A percentile compares a stretch with the other conserved stretches of the same genome.
phyloP scores from a whole-genome alignment of 2,113 vertebrate species.

The Pseudopodoces humilis region DNA sequence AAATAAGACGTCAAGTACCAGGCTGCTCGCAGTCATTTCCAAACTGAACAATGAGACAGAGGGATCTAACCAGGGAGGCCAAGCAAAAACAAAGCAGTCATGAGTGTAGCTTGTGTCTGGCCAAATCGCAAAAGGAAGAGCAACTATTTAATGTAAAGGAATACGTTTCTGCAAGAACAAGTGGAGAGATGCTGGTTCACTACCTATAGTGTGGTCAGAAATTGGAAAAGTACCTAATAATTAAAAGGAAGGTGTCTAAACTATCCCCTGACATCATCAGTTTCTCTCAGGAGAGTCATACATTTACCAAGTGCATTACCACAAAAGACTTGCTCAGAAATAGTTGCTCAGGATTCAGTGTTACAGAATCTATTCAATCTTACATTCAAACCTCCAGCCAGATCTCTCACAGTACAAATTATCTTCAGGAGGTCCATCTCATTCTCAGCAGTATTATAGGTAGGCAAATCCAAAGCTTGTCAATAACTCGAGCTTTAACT shows the following conservation, averaged over 20 bases:
- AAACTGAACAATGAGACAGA: neutral
- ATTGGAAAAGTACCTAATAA: neutral
- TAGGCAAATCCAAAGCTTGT: neutral
- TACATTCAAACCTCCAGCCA: neutral
- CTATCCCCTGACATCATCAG: neutral
- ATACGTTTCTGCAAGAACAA: neutral
- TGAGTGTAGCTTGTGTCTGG: neutral
- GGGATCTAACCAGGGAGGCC: rapidly evolving
- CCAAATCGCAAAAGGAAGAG: neutral
- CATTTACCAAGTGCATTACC: neutral
- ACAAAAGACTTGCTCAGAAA: neutral
- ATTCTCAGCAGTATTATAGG: neutral
- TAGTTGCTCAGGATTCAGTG: neutral
- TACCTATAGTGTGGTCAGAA: neutral
- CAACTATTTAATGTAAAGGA: neutral
- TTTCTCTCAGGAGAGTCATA: neutral
- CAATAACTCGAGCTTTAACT: neutral
- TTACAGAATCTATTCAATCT: neutral
- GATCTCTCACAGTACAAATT: neutral
- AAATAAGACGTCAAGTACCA: neutral
- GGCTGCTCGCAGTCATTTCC: neutral
- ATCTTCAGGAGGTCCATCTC: neutral
- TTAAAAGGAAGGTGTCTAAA: neutral
- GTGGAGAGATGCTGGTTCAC: neutral
- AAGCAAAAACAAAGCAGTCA: neutral